A percentile compares a stretch with the other conserved stretches of the same genome.
phyloP scores from a whole-genome alignment of 2,113 vertebrate genomes.

The Sigmodon hispidus region DNA sequence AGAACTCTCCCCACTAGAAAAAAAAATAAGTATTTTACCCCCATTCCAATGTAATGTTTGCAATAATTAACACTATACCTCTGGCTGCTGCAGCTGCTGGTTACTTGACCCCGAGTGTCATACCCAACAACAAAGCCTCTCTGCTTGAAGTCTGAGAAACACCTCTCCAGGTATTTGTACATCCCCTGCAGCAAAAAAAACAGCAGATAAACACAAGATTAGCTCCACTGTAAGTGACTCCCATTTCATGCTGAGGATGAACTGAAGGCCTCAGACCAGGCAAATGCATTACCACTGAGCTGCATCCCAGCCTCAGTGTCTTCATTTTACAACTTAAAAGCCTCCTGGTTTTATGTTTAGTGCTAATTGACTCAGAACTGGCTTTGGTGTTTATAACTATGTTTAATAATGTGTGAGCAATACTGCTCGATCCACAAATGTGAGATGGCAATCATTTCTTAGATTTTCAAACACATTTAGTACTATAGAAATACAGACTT shows the following conservation, averaged over 20 bases:
- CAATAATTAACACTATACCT: conserved; percentile 86
- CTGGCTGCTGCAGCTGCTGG: conserved; percentile 95
- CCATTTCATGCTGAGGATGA: background rate
- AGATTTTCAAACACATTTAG: background rate
- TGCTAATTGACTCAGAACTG: background rate
- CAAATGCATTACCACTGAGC: background rate
- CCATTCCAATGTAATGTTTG: conserved; percentile 67
- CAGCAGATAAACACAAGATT: conserved; percentile 50
- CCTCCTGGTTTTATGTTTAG: background rate
- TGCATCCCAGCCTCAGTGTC: background rate
- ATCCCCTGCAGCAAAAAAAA: conserved; percentile 89
- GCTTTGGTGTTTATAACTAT: background rate
- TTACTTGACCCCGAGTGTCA: conserved; percentile 93
- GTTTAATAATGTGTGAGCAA: background rate
- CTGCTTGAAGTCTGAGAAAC: conserved; percentile 89
- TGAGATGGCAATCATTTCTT: conserved; percentile 35
- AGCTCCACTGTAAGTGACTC: background rate
- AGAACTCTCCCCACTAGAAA: background rate
- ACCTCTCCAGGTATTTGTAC: conserved; percentile 91
- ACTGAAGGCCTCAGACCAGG: background rate
- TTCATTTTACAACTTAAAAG: background rate
- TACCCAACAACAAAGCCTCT: conserved; percentile 96
- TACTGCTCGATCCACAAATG: background rate
- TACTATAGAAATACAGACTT: conserved; percentile 2
- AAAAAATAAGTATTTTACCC: background rate